A percentile compares a stretch with the other conserved stretches of the same genome.
phyloP scores from a whole-genome alignment of 2,888 invertebrate genomes.

The Allolobophora icterica region DNA sequence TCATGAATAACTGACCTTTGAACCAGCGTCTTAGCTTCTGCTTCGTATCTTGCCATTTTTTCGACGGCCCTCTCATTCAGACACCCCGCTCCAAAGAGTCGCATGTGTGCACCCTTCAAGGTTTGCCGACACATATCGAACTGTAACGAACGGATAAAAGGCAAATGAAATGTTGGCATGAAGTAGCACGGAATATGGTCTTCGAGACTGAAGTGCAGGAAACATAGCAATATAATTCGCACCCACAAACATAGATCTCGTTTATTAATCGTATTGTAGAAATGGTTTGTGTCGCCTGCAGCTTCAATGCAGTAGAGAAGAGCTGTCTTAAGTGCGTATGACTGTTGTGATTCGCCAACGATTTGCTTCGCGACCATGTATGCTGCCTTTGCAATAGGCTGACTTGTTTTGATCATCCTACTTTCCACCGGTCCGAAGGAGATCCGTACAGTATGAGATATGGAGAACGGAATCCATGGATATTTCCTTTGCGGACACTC shows the following conservation, averaged over 20 bases:
- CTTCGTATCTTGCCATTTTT: background rate
- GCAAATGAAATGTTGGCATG: background rate
- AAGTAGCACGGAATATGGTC: conserved; percentile 17
- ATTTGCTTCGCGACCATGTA: background rate
- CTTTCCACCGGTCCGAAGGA: conserved; percentile 3
- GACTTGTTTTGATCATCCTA: background rate
- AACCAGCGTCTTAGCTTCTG: background rate
- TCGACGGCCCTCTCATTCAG: background rate
- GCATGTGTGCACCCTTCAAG: background rate
- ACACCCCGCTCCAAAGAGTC: background rate
- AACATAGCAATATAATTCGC: background rate
- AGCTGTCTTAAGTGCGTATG: background rate
- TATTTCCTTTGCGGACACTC: background rate
- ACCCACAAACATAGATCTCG: background rate
- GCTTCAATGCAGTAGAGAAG: background rate
- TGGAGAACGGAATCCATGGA: conserved; percentile 2
- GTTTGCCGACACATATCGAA: background rate
- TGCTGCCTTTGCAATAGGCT: background rate
- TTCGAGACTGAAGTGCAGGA: background rate
- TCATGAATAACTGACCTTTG: background rate
- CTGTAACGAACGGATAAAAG: background rate
- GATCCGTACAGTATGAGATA: background rate
- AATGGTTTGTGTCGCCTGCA: background rate
- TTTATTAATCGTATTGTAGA: background rate
- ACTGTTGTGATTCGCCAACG: background rate